These are phyloP conservation scores for Cheumatopsyche charites DNA, from an alignment of 1,140 invertebrate species.

Conservation along the genomic window DNA sequence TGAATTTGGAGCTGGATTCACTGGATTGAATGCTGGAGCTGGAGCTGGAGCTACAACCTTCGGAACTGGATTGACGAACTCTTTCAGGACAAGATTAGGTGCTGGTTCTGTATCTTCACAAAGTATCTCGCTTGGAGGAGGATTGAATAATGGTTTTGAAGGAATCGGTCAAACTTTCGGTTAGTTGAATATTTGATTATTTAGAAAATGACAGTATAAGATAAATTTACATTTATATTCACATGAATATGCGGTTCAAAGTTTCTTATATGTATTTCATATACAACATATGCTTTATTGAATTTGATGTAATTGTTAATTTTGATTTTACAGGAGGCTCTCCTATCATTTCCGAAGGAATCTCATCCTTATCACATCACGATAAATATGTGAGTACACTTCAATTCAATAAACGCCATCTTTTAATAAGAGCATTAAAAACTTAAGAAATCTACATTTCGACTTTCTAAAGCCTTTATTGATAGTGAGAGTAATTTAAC, in stretches of 20 bases:
- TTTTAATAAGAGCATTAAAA: no score
- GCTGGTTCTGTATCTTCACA: constrained; percentile 33
- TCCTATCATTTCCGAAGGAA: not conserved
- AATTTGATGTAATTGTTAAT: constrained; percentile 3
- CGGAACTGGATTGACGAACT: not conserved
- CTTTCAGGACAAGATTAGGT: constrained; percentile 1
- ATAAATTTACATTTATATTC: not conserved
- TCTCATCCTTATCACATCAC: constrained; percentile 2
- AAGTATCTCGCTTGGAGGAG: constrained; percentile 30
- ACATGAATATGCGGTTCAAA: not conserved
- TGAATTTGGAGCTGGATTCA: constrained; percentile 1
- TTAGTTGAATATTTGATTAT: constrained; percentile 17
- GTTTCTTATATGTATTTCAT: no score
- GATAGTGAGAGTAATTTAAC: no score
- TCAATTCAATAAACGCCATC: not conserved
- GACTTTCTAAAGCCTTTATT: no score
- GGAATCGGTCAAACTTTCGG: constrained; percentile 27
- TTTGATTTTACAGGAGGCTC: not conserved
- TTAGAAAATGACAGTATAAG: not conserved
- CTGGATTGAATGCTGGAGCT: not conserved
- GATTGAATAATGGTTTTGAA: not conserved
- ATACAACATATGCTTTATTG: no score
- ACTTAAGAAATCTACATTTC: not conserved
- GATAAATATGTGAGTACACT: constrained; percentile 22
- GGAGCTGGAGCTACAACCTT: not conserved